Percentiles rank a stretch among this genome's conserved stretches.
Evolutionary conservation across 1,140 invertebrate genomes (phyloP).

Genomic region (Saxidomus purpurata): DNA sequence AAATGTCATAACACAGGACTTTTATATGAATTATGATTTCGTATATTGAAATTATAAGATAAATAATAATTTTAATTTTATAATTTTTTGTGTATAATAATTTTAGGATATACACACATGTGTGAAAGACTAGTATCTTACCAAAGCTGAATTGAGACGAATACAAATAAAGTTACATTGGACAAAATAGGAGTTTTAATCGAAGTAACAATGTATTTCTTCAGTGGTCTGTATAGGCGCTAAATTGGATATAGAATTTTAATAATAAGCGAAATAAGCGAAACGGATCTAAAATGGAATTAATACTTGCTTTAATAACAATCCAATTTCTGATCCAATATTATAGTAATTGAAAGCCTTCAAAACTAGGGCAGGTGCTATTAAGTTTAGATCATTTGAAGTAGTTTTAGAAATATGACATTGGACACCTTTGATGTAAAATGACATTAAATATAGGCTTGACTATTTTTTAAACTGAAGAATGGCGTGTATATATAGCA

Average conservation of each 20-base stretch:
- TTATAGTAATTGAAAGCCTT: background rate
- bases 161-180: background rate
- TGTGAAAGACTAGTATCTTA: background rate
- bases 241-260: conserved; percentile 27
- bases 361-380: background rate
- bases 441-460: too few species aligned
- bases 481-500: too few species aligned
- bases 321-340: conserved; percentile 37
- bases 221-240: background rate
- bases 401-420: background rate
- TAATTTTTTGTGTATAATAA: too few species aligned
- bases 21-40: too few species aligned
- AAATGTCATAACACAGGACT: too few species aligned
- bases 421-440: conserved; percentile 11
- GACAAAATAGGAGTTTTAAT: background rate
- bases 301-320: background rate
- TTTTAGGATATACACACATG: background rate
- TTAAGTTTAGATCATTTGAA: background rate
- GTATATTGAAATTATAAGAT: too few species aligned
- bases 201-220: background rate
- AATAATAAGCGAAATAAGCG: conserved; percentile 33
- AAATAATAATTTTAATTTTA: too few species aligned
- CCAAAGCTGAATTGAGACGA: background rate
- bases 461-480: too few species aligned
- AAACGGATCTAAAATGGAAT: background rate